Conservation (phyloP, 2,888 invertebrate genomes). For the Cyclophora albipunctata region DNA sequence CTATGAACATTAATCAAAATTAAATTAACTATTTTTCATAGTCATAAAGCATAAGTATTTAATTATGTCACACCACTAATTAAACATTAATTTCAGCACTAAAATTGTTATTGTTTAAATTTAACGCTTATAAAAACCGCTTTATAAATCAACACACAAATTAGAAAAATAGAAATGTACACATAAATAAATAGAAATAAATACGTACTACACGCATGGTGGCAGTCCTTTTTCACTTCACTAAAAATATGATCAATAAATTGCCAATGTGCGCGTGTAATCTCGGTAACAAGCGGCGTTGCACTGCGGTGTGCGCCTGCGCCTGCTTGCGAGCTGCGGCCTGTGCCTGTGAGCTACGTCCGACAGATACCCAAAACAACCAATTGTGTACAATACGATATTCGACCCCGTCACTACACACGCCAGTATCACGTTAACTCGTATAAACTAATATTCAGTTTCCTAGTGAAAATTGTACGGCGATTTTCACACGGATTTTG, state of each 20-base stretch:
- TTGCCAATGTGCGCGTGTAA: conserved; percentile 32
- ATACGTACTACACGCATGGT: conserved; percentile 62
- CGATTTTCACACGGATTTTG: too few species aligned
- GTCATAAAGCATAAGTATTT: too few species aligned
- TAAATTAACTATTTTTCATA: too few species aligned
- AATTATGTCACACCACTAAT: too few species aligned
- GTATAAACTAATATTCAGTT: neutral
- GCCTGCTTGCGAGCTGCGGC: conserved; percentile 27
- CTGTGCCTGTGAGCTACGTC: conserved; percentile 14
- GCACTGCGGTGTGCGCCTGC: conserved; percentile 32
- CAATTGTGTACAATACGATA: conserved; percentile 37
- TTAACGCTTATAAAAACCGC: too few species aligned
- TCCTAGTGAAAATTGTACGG: neutral
- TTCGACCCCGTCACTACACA: conserved; percentile 12
- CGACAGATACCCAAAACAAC: conserved; percentile 33
- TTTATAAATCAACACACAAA: too few species aligned
- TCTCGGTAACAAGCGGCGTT: conserved; percentile 34
- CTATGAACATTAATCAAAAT: too few species aligned
- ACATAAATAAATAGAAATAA: too few species aligned
- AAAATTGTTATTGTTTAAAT: too few species aligned
- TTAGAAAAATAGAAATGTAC: too few species aligned
- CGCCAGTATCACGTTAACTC: neutral
- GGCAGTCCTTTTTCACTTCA: conserved; percentile 28
- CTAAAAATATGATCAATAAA: conserved; percentile 15
- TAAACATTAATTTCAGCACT: too few species aligned